These are phyloP conservation scores for Theonella swinhoei DNA, from an alignment of 37 sponge, comb jelly and placozoan species.

Conservation along the genomic window DNA sequence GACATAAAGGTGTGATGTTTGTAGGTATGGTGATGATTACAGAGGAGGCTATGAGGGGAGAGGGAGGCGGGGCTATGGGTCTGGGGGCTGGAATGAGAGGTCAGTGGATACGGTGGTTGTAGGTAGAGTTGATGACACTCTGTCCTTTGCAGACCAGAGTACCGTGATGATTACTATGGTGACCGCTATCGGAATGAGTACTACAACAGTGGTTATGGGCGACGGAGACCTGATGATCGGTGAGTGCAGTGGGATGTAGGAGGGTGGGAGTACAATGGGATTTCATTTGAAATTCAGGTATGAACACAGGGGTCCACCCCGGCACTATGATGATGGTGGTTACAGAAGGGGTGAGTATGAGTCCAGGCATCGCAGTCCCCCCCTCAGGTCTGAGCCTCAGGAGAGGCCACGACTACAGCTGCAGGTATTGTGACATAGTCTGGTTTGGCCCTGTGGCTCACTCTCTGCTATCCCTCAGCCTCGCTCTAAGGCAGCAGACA, in stretches of 20 bases:
- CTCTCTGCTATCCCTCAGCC: slow-evolving; percentile 25
- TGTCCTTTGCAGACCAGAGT: neutral
- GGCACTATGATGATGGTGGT: slow-evolving; percentile 25
- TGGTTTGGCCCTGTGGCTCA: no score
- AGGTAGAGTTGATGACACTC: neutral
- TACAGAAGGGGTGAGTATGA: slow-evolving; percentile 6
- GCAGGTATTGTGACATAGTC: no score
- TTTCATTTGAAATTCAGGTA: neutral
- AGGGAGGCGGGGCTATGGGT: slow-evolving; percentile 3
- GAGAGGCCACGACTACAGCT: slow-evolving; percentile 66
- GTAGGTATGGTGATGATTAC: neutral
- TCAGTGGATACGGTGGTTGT: neutral
- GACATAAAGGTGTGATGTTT: neutral
- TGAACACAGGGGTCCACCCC: slow-evolving; percentile 2
- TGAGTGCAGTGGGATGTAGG: neutral
- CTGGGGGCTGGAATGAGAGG: neutral
- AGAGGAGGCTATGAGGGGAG: slow-evolving; percentile 22
- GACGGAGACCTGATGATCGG: slow-evolving; percentile 12
- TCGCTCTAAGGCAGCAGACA: slow-evolving; percentile 46
- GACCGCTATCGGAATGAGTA: neutral
- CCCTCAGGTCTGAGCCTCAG: neutral
- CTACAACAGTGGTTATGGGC: slow-evolving; percentile 6
- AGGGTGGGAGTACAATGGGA: neutral
- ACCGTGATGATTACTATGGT: neutral
- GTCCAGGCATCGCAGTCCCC: neutral